Base-by-base conservation (phyloP, 1,140 invertebrate genomes). In the Eriocheir sinensis region DNA sequence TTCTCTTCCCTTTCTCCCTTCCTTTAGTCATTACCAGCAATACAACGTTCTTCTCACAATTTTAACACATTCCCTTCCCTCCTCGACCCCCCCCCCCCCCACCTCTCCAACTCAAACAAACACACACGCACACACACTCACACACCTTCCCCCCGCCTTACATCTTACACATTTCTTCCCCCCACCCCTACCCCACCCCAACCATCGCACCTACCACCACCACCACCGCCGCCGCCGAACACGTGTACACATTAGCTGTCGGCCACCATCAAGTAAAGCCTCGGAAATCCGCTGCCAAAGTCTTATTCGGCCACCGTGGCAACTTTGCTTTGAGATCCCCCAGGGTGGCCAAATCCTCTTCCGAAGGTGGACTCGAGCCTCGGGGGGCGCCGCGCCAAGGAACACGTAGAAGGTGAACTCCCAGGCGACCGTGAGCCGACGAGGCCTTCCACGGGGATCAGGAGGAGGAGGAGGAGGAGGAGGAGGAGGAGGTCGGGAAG, bases 321-420 rank as follows among this genome's bases (percentile, higher is more conserved):
- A 93, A 93, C 85, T 93, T 88, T 93, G 92, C 92, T 93, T 93
- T 88, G 92, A 88, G 83, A 72, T 79, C 41, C 92, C 85, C 92
- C 80, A 12, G 92, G 92, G 92, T 36, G 83, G 41, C 34, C 53
- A 93, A 93, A 93, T 93, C 92, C 92, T 88, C 92, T 93, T 89
- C 92, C 85, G 92, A 93, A 93, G 92, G 92, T 93, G 92, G 92
- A 89, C 92, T 72, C 83, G 1, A 79, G 72, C 8, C 92, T 85
- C 85, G 17, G 15, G 81, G 89, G 92, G 41, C 41, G 83, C 48
- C 80, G 44, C 41, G 81, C 41, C 81, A 53, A 86, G 92, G 92
- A 93, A 53, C 92, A 93, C 81, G 92, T 86, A 93, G 92, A 93
- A 93, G 92, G 92, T 86, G 81, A 41, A 41, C 92, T 34, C 92